Conservation (phyloP, 53 echinoderm and acorn worm genomes). For the Echinometra lucunter region DNA sequence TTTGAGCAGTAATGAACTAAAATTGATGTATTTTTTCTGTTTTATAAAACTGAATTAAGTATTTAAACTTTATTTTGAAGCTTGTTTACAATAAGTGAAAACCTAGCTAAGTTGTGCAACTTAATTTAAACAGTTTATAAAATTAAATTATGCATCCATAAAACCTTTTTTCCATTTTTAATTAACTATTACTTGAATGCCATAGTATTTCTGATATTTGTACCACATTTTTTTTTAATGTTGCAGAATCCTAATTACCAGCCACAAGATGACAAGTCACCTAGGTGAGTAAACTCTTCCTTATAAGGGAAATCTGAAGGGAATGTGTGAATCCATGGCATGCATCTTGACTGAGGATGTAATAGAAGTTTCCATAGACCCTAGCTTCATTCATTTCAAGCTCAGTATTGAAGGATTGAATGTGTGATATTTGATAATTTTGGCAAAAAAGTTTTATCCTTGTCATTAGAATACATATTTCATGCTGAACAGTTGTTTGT, state of each 20-base stretch:
- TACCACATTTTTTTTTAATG: neutral
- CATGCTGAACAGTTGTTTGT: no score
- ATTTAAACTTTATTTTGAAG: neutral
- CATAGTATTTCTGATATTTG: neutral
- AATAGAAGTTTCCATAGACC: no score
- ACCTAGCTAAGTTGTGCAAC: neutral
- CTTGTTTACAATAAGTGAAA: neutral
- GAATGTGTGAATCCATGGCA: no score
- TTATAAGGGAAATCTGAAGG: neutral
- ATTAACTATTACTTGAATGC: neutral
- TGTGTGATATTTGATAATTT: no score
- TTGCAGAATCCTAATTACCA: conserved; percentile 63
- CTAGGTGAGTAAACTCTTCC: conserved; percentile 35
- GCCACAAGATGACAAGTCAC: conserved; percentile 64
- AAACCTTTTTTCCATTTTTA: neutral
- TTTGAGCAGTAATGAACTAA: neutral
- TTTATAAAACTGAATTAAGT: no score
- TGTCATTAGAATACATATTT: no score
- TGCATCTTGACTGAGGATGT: no score
- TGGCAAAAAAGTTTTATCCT: no score
- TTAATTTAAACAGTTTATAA: neutral
- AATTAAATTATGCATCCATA: neutral
- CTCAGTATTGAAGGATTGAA: no score
- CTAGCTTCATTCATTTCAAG: no score
- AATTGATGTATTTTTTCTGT: neutral